Evolutionary conservation across 2,888 invertebrate genomes (phyloP).

Genomic region (Cataglyphis altisquamis): DNA sequence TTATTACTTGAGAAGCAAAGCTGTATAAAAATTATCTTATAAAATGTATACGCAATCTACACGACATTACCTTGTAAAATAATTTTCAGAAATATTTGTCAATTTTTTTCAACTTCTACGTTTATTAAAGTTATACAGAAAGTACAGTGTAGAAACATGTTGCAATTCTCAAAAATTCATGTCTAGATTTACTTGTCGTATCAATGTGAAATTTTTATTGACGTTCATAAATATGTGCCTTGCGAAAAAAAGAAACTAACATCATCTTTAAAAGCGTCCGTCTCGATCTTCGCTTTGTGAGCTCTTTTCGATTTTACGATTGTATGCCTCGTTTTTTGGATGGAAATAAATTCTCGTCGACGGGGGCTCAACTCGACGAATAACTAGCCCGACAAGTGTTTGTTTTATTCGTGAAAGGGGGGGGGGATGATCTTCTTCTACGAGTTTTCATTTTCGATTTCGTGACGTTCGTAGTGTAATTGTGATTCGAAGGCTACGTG

Average conservation of each 20-base stretch:
- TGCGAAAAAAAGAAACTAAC: background rate
- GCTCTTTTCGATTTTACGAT: background rate
- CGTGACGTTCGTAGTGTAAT: slow-evolving; percentile 59
- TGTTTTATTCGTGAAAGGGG: background rate
- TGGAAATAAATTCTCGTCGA: slow-evolving; percentile 12
- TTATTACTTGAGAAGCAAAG: background rate
- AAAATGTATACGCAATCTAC: background rate
- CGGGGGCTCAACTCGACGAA: background rate
- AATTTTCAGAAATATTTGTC: background rate
- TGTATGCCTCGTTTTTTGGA: background rate
- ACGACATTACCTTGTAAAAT: background rate
- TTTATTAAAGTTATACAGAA: background rate
- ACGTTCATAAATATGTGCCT: background rate
- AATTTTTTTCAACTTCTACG: background rate
- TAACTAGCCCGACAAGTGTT: background rate
- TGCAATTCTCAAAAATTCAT: background rate
- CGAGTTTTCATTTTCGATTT: slow-evolving; percentile 8
- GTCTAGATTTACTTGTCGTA: background rate
- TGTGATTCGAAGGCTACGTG: slow-evolving; percentile 66
- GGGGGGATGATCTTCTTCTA: background rate
- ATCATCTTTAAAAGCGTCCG: slow-evolving; percentile 3
- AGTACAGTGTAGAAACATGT: background rate
- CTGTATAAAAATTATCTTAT: background rate
- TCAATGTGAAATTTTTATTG: background rate
- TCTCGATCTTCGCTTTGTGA: slow-evolving; percentile 18